These are phyloP conservation scores for Ligdia adustata DNA, from an alignment of 2,888 invertebrate genomes.

Conservation along the genomic window DNA sequence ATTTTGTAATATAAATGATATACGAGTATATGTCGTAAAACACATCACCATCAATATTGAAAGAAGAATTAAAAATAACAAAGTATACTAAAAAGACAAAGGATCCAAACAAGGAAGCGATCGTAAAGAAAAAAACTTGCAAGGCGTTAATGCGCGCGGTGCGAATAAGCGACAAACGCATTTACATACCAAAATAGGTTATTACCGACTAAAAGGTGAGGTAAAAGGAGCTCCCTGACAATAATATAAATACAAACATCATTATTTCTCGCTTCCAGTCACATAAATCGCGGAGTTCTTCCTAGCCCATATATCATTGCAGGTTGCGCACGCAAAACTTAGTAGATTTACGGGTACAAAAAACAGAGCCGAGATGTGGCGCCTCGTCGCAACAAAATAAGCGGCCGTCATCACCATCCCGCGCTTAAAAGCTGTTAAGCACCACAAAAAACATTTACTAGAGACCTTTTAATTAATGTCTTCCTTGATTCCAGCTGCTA, in stretches of 20 bases:
- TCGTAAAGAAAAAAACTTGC: conserved; percentile 4
- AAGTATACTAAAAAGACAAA: background rate
- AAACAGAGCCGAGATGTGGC: conserved; percentile 32
- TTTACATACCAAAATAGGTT: conserved; percentile 23
- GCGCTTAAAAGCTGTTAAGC: conserved; percentile 40
- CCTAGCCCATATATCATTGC: conserved; percentile 33
- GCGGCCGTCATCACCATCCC: conserved; percentile 33
- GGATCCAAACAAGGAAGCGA: conserved; percentile 18
- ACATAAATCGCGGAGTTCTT: conserved; percentile 34
- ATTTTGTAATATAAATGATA: too few species aligned
- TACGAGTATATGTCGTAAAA: too few species aligned
- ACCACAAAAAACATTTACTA: conserved; percentile 50
- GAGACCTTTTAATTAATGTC: conserved; percentile 56
- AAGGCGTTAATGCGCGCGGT: conserved; percentile 10
- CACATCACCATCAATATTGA: background rate
- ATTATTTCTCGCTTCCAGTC: conserved; percentile 35
- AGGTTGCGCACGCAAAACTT: conserved; percentile 30
- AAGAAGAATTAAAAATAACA: background rate
- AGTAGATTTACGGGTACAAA: conserved; percentile 37
- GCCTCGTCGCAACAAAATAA: conserved; percentile 38
- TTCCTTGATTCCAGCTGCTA: conserved; percentile 55
- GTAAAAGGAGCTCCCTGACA: conserved; percentile 24
- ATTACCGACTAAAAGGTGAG: conserved; percentile 25
- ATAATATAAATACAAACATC: conserved; percentile 32
- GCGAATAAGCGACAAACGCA: conserved; percentile 13